Conservation (phyloP, 2,888 invertebrate genomes). For the Pachycephus smyrnensis region DNA sequence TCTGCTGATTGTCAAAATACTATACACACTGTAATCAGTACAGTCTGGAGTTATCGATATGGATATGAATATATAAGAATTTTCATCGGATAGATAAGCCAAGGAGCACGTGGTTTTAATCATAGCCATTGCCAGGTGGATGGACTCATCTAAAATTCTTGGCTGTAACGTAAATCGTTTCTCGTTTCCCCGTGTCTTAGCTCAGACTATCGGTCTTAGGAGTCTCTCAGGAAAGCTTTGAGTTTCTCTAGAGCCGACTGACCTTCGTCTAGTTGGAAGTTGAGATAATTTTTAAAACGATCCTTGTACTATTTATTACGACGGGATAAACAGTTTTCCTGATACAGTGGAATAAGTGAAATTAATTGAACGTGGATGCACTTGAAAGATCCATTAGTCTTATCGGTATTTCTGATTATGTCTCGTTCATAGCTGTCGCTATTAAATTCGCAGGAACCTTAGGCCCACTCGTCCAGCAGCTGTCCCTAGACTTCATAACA, state of each 20-base stretch:
- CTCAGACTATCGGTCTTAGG: not conserved
- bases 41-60: not conserved
- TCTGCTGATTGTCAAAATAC: not conserved
- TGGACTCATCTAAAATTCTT: conserved; percentile 20
- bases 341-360: not conserved
- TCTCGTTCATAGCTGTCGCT: not conserved
- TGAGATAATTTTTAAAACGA: not conserved
- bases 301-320: not conserved
- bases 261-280: not conserved
- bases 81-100: not conserved
- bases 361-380: not conserved
- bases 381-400: not conserved
- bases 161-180: conserved; percentile 14
- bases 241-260: not conserved
- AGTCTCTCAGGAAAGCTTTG: not conserved
- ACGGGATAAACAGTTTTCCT: not conserved
- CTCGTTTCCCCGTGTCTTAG: not conserved
- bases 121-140: conserved; percentile 20
- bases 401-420: not conserved
- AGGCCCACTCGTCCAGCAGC: not conserved
- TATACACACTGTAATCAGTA: not conserved
- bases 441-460: not conserved
- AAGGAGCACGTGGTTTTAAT: not conserved
- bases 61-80: not conserved
- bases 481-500: not conserved